Evolutionary conservation across 2,888 invertebrate species (phyloP).

Genomic region (Minunthozetes semirufus): DNA sequence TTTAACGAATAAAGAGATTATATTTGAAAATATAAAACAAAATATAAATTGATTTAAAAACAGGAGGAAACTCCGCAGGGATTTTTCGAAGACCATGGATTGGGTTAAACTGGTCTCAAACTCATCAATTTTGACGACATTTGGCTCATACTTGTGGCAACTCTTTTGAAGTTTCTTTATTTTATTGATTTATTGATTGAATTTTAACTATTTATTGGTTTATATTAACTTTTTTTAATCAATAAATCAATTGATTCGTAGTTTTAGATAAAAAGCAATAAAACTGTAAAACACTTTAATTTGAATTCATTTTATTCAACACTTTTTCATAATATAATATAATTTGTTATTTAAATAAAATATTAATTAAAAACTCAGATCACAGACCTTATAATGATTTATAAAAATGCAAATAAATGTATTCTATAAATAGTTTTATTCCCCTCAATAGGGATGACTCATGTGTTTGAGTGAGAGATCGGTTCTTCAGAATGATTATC

Average conservation of each 20-base stretch:
- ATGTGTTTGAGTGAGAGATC: neutral
- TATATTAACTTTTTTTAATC: neutral
- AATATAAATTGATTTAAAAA: neutral
- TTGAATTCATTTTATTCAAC: no score
- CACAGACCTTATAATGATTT: no score
- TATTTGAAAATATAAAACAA: neutral
- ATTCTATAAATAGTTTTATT: no score
- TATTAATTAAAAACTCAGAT: no score
- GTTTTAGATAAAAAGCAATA: no score
- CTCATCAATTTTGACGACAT: neutral
- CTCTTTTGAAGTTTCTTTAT: neutral
- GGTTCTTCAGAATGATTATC: neutral
- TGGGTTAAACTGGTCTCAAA: slow-evolving; percentile 57
- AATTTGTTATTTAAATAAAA: no score
- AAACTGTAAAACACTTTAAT: no score
- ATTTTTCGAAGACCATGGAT: slow-evolving; percentile 97
- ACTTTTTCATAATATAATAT: no score
- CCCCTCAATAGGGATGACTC: neutral
- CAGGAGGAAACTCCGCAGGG: slow-evolving; percentile 99
- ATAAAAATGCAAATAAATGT: no score
- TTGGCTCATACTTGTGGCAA: neutral
- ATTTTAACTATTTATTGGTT: neutral
- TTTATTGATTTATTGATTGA: neutral
- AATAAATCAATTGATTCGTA: no score
- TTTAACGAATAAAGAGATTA: neutral